phyloP scores from a whole-genome alignment of 2,797 vertebrate genomes.

The Aselliscus stoliczkanus region DNA sequence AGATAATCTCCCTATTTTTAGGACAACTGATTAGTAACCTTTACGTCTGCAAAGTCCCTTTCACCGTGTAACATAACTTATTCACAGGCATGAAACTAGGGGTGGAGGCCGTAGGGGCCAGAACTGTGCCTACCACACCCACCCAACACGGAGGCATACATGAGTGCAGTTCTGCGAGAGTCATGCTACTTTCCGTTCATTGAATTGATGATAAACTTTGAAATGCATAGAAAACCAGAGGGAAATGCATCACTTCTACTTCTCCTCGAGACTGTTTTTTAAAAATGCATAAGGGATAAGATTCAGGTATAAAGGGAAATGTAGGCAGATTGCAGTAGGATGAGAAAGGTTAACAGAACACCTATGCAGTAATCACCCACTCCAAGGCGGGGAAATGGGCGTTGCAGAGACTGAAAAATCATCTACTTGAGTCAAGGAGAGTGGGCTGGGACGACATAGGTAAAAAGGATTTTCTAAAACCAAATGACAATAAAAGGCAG shows the following conservation, averaged over 20 bases:
- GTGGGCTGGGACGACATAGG: neutral
- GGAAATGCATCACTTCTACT: neutral
- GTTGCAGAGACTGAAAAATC: neutral
- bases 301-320: neutral
- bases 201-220: neutral
- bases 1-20: neutral
- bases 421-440: neutral
- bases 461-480: neutral
- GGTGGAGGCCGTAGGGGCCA: too few relatives aligned
- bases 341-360: neutral
- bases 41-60: neutral
- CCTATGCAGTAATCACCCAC: neutral
- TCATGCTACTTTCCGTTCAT: neutral
- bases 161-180: fast-evolving
- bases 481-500: neutral
- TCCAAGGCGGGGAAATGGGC: neutral
- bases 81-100: neutral
- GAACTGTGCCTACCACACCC: neutral
- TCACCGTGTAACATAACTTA: neutral
- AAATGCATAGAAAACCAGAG: neutral
- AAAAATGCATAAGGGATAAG: neutral
- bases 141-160: fast-evolving
- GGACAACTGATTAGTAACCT: neutral
- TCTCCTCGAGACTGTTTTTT: neutral
- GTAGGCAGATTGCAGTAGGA: too few relatives aligned